Percentiles rank a stretch among this genome's conserved stretches.
These are phyloP conservation scores for Steatornis caripensis DNA, from an alignment of 2,113 vertebrate genomes.

Conservation along the genomic window DNA sequence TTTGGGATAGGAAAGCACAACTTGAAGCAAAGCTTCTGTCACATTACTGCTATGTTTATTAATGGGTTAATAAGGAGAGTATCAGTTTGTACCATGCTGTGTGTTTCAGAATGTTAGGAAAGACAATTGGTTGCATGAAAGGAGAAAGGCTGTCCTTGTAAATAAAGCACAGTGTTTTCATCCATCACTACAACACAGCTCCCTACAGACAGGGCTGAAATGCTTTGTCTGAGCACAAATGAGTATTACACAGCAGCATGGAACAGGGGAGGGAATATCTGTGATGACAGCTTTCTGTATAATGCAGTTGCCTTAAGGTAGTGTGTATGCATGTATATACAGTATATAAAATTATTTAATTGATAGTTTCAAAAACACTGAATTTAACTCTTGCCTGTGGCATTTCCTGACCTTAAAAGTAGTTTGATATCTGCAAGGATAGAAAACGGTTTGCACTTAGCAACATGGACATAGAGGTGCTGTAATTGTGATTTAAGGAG, in stretches of 20 bases:
- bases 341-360: neutral
- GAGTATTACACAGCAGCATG: neutral
- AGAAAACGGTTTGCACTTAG: neutral
- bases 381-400: neutral
- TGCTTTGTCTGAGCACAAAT: neutral
- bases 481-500: neutral
- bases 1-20: neutral
- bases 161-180: neutral
- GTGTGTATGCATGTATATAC: neutral
- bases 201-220: neutral
- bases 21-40: neutral
- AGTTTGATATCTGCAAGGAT: neutral
- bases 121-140: neutral
- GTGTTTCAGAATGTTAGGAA: neutral
- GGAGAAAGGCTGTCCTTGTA: neutral
- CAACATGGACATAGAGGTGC: accelerated
- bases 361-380: neutral
- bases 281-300: neutral
- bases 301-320: neutral
- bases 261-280: neutral
- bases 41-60: neutral
- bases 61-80: neutral
- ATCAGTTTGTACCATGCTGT: neutral
- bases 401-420: neutral
- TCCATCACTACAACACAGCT: neutral